Evolutionary conservation across 2,113 vertebrate genomes (phyloP).

Genomic region (Microtus montanus): DNA sequence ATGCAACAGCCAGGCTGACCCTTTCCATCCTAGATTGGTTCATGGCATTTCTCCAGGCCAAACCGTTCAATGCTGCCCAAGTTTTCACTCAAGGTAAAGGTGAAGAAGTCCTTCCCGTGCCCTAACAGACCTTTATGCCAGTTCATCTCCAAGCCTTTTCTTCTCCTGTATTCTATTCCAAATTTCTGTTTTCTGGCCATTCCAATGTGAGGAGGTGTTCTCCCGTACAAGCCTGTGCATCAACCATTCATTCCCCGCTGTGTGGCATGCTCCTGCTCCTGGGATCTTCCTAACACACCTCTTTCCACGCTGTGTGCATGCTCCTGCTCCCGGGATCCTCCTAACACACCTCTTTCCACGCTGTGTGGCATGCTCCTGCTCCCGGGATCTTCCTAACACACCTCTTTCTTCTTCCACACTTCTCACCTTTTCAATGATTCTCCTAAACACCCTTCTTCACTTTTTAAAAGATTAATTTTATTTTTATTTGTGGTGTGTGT

Average conservation of each 20-base stretch:
- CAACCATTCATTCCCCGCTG: not conserved
- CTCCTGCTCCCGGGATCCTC: not conserved
- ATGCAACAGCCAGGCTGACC: fast-evolving
- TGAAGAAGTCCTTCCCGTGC: fast-evolving
- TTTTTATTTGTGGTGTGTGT: not conserved
- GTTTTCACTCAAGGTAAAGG: not conserved
- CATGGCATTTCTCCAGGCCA: not conserved
- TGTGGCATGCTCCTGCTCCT: not conserved
- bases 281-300: not conserved
- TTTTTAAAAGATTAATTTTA: not conserved
- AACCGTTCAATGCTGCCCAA: too few species aligned
- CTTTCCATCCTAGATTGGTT: not conserved
- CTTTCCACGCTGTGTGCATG: not conserved
- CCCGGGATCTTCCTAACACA: not conserved
- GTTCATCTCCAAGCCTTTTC: fast-evolving
- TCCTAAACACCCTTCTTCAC: not conserved
- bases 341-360: not conserved
- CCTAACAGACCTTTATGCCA: not conserved
- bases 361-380: not conserved
- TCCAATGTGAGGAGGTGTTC: not conserved
- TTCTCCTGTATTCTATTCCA: fast-evolving
- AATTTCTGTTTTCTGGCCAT: fast-evolving
- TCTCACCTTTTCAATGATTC: not conserved
- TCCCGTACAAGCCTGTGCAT: fast-evolving
- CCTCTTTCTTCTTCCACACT: not conserved